phyloP scores from a whole-genome alignment of 1,140 invertebrate species.

The Drosophila kepulauana region DNA sequence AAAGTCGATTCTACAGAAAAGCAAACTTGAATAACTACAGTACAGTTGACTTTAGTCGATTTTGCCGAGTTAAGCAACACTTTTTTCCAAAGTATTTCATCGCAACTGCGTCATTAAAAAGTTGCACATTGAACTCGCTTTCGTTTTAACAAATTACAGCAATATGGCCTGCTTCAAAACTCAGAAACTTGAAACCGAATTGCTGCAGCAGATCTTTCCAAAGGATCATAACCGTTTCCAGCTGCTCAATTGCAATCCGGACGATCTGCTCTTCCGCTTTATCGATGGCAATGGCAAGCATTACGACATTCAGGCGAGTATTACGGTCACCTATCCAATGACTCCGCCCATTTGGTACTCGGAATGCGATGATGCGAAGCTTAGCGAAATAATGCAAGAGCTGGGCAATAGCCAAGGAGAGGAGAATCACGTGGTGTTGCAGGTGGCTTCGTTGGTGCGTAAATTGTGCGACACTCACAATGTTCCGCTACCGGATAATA shows the following conservation, averaged over 20 bases:
- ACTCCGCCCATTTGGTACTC: neutral
- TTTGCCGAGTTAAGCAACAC: no score
- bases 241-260: neutral
- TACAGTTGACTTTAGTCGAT: no score
- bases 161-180: slow-evolving; percentile 1
- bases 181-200: slow-evolving; percentile 11
- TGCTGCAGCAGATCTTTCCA: slow-evolving; percentile 13
- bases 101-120: neutral
- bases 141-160: neutral
- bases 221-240: slow-evolving; percentile 15
- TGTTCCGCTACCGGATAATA: neutral
- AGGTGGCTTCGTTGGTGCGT: neutral
- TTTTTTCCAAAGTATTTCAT: no score
- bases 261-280: slow-evolving; percentile 17
- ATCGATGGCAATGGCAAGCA: slow-evolving; percentile 14
- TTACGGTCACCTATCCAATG: neutral
- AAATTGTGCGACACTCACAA: neutral
- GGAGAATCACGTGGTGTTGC: neutral
- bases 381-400: neutral
- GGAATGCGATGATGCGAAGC: neutral
- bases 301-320: slow-evolving; percentile 21
- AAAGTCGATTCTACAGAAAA: no score
- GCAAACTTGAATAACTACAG: no score
- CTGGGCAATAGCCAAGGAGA: neutral
- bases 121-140: neutral